Evolutionary conservation across 2,888 invertebrate genomes (phyloP).

Genomic region (Spisula subtruncata): DNA sequence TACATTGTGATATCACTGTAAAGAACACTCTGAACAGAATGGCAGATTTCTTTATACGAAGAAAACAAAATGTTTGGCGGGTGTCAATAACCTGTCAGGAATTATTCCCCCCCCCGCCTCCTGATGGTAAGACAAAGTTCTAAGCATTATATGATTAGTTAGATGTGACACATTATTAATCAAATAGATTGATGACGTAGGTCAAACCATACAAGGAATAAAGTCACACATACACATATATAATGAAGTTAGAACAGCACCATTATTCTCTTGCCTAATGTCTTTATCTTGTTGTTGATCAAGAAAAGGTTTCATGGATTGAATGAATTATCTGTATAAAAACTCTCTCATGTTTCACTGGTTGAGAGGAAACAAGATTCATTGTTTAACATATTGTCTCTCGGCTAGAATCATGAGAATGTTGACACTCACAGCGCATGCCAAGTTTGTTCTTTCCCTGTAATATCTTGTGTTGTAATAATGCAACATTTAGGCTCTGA

Average conservation of each 20-base stretch:
- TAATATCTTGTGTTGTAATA: no score
- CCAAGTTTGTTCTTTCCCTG: no score
- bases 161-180: slow-evolving; percentile 6
- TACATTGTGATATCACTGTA: background rate
- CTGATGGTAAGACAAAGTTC: background rate
- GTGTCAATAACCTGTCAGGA: background rate
- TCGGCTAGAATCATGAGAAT: no score
- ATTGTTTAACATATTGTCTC: no score
- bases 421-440: no score
- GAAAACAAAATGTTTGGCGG: background rate
- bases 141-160: slow-evolving; percentile 5
- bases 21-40: background rate
- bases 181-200: slow-evolving; percentile 12
- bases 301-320: background rate
- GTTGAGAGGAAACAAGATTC: no score
- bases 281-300: background rate
- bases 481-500: no score
- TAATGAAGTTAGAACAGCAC: background rate
- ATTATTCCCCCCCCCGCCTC: background rate
- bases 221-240: background rate
- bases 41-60: background rate
- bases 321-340: background rate
- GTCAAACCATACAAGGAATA: background rate
- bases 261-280: background rate
- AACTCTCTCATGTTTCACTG: no score